phyloP scores from a whole-genome alignment of 2,797 vertebrate genomes.

The Anguilla anguilla region DNA sequence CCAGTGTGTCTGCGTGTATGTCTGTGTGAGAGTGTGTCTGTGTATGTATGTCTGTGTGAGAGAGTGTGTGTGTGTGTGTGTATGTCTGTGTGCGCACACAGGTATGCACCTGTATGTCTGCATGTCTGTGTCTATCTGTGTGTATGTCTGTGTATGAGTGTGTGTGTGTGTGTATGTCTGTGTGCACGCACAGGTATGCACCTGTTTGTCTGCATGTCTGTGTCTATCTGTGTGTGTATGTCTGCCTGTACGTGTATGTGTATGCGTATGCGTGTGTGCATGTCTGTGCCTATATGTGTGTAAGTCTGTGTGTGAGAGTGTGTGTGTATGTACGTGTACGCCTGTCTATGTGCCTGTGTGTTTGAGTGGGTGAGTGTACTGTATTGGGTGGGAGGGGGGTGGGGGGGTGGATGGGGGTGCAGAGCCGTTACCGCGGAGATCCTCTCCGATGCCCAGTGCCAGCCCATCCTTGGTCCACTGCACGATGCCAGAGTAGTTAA shows the following conservation, averaged over 20 bases:
- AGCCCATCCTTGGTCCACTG: conserved; percentile 97
- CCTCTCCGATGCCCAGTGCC: conserved; percentile 88
- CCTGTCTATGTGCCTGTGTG: background rate
- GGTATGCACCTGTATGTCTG: background rate
- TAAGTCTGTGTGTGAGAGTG: conserved; percentile 14
- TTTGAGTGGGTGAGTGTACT: conserved; percentile 40
- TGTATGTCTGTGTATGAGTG: conserved; percentile 19
- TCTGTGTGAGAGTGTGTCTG: no score
- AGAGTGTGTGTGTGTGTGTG: no score
- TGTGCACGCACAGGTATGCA: no score
- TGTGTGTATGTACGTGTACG: no score
- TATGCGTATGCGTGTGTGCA: no score
- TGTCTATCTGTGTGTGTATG: no score
- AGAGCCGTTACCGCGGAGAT: conserved; percentile 80
- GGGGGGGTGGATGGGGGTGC: fast-evolving
- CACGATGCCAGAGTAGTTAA: conserved; percentile 94
- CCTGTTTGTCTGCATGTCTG: no score
- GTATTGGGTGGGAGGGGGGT: background rate
- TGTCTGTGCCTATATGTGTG: conserved; percentile 8
- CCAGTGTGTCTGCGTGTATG: no score
- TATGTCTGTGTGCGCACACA: no score
- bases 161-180: conserved; percentile 37
- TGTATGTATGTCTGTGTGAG: no score
- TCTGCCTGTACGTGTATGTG: no score
- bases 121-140: background rate